Base-by-base conservation (phyloP, 1,140 invertebrate genomes). In the Drosophila melanogaster region DNA sequence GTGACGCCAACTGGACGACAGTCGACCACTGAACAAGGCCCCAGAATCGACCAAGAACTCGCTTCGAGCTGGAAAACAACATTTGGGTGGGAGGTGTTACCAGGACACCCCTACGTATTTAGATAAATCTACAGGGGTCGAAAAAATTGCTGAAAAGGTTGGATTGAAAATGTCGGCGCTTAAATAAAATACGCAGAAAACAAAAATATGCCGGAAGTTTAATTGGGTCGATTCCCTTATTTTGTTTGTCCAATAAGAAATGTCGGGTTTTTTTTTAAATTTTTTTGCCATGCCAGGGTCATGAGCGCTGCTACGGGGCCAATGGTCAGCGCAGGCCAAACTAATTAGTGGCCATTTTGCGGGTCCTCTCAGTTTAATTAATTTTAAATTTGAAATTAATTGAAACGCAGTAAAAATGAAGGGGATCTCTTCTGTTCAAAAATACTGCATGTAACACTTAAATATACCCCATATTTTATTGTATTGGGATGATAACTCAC, bases 1-100 rank as follows among this genome's bases (percentile, higher is more conserved):
- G 83, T 75, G 83, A 87, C 83, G 83, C 83, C 83, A 87, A 89
- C 79, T 89, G 84, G 83, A 83, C 83, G 83, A 71, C 73, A 75
- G 41, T 30, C 70, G 53, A 81, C 72, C 59, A 35, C 53, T 35
- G 58, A 38, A 49, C 41, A 43, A 26, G 51, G 26, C 24, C 57
- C 58, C 24, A 47, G 41, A 64, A 49, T 58, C 54, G 38, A 12
- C 59, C 53, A 30, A 30, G 53, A 61, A 71, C 40, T 51, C 24
- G n/a, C 26, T 40, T 22, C 19, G 43, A 40, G 53, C 54, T 50
- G 40, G 62, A 81, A 83, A 72, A 84, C 65, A 66, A 58, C 75
- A 62, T 61, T 67, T 51, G 46, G 30, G 30, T 37, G 60, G 60
- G 64, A 51, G 51, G 50, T 59, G 59, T 50, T 44, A 55, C 44